A percentile compares a stretch with the other conserved stretches of the same genome.
These are phyloP conservation scores for Leptobrachium leishanense DNA, from an alignment of 2,113 vertebrate species.

Conservation along the genomic window DNA sequence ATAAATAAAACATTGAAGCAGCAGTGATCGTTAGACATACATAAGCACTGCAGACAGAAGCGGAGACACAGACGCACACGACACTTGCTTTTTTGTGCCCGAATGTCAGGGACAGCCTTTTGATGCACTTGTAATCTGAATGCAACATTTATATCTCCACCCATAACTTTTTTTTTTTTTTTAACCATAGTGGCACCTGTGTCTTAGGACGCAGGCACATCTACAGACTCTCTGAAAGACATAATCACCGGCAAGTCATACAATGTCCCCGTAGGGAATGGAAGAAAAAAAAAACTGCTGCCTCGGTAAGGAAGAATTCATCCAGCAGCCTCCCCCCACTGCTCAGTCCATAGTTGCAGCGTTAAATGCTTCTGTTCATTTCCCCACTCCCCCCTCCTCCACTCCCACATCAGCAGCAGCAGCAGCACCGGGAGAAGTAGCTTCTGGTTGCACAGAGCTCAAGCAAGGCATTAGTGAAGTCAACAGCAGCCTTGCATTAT, in stretches of 20 bases:
- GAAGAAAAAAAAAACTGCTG: slow-evolving; percentile 2
- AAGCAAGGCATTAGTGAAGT: slow-evolving; percentile 3
- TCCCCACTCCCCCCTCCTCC: slow-evolving; percentile 23
- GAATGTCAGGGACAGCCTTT: not conserved
- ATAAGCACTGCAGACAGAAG: too few species aligned
- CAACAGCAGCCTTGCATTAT: not conserved
- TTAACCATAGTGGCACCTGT: slow-evolving; percentile 17
- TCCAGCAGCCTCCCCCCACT: slow-evolving; percentile 42
- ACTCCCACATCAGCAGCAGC: slow-evolving; percentile 41
- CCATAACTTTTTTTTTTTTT: not conserved
- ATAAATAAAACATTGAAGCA: too few species aligned
- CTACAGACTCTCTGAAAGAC: not conserved
- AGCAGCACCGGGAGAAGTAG: slow-evolving; percentile 25
- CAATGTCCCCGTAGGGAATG: slow-evolving; percentile 5
- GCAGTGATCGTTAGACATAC: too few species aligned
- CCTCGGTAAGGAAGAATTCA: slow-evolving; percentile 23
- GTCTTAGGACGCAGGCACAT: not conserved
- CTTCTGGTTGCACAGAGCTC: not conserved
- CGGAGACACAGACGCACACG: too few species aligned
- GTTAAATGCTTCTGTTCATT: slow-evolving; percentile 36
- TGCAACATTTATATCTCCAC: not conserved
- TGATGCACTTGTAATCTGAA: not conserved
- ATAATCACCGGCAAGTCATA: not conserved
- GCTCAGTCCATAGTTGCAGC: slow-evolving; percentile 12
- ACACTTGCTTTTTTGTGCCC: too few species aligned